Evolutionary conservation across 2,888 invertebrate genomes (phyloP), one percentile per base, ranked within the genome.

Genomic region (Polymixis flavicincta): DNA sequence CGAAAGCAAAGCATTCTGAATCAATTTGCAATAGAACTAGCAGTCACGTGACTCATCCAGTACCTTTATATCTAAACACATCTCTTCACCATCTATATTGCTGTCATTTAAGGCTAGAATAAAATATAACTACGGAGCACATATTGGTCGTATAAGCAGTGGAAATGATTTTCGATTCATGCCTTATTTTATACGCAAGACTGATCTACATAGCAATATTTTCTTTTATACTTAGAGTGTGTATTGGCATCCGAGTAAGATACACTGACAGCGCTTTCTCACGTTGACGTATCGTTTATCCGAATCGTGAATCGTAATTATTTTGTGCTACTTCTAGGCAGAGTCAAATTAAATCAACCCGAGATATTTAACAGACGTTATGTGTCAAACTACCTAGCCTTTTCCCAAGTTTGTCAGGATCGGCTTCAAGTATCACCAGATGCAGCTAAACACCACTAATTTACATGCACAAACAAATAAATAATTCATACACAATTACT

Each of bases 61-160:
- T 8, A 32, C 3, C 1, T 28, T 19, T 52, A 64, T 13, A n/a
- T 83, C 85, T 7, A 57, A 60, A 84, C 71, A 77, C 42, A 32
- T 48, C 67, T 84, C 84, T 85, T 79, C 77, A 80, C 87, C 79
- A 88, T 84, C 82, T 72, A 86, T 89, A 89, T 85, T 85, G 88
- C 82, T 86, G 87, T 88, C 87, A 89, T 89, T 88, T 87, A 89
- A 87, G 85, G 79, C 82, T 81, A 85, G 86, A 89, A 89, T 91
- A 89, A 90, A 90, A 89, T 82, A 89, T 87, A 81, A 88, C 87
- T 83, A 87, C 80, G 75, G 74, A 13, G n/a, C 84, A 81, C 87
- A 88, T 89, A 90, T 88, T 88, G 91, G 81, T 85, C 81, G 85
- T 89, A 90, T 86, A 90, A 89, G 87, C 83, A 86, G 74, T 3